Percentiles rank a stretch among this genome's conserved stretches.
Conservation (phyloP, 2,888 invertebrate species). For the Perizoma flavofasciatum region DNA sequence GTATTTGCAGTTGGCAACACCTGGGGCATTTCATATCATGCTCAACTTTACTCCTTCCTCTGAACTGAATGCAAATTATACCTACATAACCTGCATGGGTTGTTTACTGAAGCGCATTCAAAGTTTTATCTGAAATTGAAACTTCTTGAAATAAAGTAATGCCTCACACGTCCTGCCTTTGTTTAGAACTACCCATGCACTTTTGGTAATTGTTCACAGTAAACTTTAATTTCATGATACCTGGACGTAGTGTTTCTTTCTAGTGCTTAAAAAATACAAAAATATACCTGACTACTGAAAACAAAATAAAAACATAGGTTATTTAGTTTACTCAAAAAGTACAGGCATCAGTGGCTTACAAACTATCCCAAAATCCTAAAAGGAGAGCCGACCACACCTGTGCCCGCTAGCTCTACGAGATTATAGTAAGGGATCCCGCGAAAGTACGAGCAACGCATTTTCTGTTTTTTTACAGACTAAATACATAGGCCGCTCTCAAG, state of each 20-base stretch:
- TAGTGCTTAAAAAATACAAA: too few relatives aligned
- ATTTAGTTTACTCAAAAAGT: not conserved
- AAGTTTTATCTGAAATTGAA: not conserved
- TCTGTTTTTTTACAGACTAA: too few relatives aligned
- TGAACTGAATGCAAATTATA: slow-evolving; percentile 17
- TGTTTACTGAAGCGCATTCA: slow-evolving; percentile 5
- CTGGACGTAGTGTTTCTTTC: too few relatives aligned
- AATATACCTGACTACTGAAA: too few relatives aligned
- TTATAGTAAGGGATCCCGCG: slow-evolving; percentile 51
- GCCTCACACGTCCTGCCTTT: too few relatives aligned
- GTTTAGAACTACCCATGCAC: too few relatives aligned
- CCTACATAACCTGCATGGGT: not conserved
- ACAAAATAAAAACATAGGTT: too few relatives aligned
- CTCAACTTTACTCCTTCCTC: slow-evolving; percentile 23
- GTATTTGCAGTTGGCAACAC: slow-evolving; percentile 39
- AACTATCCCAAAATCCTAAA: slow-evolving; percentile 49
- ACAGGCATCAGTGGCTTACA: slow-evolving; percentile 38
- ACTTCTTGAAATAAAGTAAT: too few relatives aligned
- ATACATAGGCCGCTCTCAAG: too few relatives aligned
- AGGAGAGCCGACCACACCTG: slow-evolving; percentile 49
- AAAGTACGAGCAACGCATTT: slow-evolving; percentile 10
- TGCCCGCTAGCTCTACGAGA: slow-evolving; percentile 54
- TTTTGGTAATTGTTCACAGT: too few relatives aligned
- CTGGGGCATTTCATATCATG: slow-evolving; percentile 41
- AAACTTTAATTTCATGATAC: too few relatives aligned